Evolutionary conservation across 2,888 invertebrate genomes (phyloP), one percentile per base, ranked within the genome.

Genomic region (Luperina nickerlii): DNA sequence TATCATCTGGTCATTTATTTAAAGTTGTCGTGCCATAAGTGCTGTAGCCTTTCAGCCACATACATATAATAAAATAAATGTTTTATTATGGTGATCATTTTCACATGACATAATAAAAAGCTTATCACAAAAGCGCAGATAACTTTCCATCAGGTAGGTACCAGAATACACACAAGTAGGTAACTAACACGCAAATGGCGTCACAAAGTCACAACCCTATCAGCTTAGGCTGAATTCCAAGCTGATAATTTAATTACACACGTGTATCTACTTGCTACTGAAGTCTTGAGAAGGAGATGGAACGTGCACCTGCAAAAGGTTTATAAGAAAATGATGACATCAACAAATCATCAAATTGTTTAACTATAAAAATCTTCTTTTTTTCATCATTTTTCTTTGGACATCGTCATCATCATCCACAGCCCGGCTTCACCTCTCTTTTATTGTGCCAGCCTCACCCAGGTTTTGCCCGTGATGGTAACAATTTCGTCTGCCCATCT

Each of bases 1-100:
- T 48, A 68, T 80, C 57, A 60, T 80, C 67, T 60, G n/a, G n/a
- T 32, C 65, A 71, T 75, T 75, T 27, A 81, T 75, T 67, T 63
- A 15, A 57, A 71, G 11, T 54, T 57, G 8, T 74, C 27, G 63
- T 57, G 60, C 20, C 66, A 62, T 71, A 24, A 32, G 8, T 67
- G 7, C 7, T 42, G n/a, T 60, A 65, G 8, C 42, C 45, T 32
- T 6, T 54, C 32, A 54, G 2, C 18, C 9, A 42, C 60, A 38
- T 24, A 38, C 38, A 24, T 24, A 73, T 20, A 74, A 67, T 45
- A 54, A 13, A 66, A 18, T 51, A 32, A 32, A 15, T 24, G 8
- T 32, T 48, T 51, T 48, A 69, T 48, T 51, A 20, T 7, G 6
- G 13, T 48, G 27, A 7, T 27, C 20, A 68, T 27, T 27, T 68